A percentile compares a stretch with the other conserved stretches of the same genome.
These are phyloP conservation scores for Apodemus speciosus DNA, from an alignment of 2,113 vertebrate species.

Conservation along the genomic window DNA sequence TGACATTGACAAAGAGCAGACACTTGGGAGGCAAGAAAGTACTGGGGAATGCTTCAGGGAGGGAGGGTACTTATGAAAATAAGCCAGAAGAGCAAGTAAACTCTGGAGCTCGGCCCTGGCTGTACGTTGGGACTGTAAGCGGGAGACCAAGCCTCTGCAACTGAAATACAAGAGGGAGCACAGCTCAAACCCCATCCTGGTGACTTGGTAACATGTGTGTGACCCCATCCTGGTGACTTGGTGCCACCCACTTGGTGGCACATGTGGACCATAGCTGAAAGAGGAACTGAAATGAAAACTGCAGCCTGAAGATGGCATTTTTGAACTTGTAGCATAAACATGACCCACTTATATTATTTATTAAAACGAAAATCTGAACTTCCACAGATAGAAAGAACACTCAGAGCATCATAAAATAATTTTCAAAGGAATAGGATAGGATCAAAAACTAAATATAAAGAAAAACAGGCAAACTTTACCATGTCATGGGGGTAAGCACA, in stretches of 20 bases:
- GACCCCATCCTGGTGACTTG: too few relatives aligned
- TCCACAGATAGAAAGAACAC: background rate
- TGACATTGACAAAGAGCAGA: background rate
- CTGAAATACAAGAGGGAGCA: background rate
- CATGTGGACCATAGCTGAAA: background rate
- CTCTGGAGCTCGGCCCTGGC: background rate
- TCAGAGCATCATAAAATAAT: background rate
- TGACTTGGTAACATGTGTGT: background rate
- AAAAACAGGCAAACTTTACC: background rate
- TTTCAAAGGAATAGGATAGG: too few relatives aligned
- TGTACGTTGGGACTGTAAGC: background rate
- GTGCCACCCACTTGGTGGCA: background rate
- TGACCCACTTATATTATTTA: background rate
- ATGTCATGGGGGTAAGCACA: background rate
- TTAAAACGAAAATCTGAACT: background rate
- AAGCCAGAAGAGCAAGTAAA: background rate
- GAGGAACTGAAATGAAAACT: background rate
- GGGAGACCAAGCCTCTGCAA: too few relatives aligned
- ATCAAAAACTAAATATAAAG: background rate
- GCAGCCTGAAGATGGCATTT: background rate
- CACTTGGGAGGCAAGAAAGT: background rate
- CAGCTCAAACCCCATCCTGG: background rate
- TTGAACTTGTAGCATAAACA: background rate
- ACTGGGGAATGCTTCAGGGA: background rate
- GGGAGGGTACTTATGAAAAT: background rate